phyloP scores from a whole-genome alignment of 2,113 vertebrate species.

The Syngnathus scovelli region DNA sequence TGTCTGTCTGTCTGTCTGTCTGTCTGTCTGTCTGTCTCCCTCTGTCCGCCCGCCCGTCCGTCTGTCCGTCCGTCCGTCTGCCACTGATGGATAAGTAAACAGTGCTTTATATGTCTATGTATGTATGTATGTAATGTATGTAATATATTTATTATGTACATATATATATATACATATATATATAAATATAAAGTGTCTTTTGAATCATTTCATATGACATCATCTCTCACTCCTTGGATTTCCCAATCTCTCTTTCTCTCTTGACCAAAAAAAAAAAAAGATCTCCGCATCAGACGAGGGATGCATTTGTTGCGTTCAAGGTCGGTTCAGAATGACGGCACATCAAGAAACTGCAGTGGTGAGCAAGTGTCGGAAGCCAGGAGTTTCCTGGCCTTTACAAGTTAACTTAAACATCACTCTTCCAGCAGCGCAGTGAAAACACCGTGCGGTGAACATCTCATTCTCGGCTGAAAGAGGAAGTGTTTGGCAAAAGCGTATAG shows the following conservation, averaged over 20 bases:
- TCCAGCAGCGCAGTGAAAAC: not conserved
- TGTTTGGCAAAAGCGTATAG: slow-evolving; percentile 63
- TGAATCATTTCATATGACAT: not conserved
- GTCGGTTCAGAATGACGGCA: not conserved
- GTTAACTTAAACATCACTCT: not conserved
- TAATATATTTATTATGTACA: no score
- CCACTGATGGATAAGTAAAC: no score
- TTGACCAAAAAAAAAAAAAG: not conserved
- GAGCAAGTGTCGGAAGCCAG: slow-evolving; percentile 13
- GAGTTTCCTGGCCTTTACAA: slow-evolving; percentile 53
- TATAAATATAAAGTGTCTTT: no score
- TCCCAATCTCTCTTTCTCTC: not conserved
- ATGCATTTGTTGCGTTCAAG: not conserved
- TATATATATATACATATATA: no score
- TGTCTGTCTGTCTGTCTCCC: no score
- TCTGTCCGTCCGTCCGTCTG: no score
- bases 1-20: no score
- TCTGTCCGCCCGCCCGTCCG: no score
- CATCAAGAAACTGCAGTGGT: slow-evolving; percentile 35
- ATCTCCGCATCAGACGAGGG: not conserved
- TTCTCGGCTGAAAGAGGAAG: not conserved
- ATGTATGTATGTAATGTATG: no score
- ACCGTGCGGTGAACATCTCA: slow-evolving; percentile 28
- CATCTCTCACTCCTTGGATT: not conserved
- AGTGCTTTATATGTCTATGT: no score